phyloP scores from a whole-genome alignment of 2,797 vertebrate species.

The Delichon dasypus region DNA sequence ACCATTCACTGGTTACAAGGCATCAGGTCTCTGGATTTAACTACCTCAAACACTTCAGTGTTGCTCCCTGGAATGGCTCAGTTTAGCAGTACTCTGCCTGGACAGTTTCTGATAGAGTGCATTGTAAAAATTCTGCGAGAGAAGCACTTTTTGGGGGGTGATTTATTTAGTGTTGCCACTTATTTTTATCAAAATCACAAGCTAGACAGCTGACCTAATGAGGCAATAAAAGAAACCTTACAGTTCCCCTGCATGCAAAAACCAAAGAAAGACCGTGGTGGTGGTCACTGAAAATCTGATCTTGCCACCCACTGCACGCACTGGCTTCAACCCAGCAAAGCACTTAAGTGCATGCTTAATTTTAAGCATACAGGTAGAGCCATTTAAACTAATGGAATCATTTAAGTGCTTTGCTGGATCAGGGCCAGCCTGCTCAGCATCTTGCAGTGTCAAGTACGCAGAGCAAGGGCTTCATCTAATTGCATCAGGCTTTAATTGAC shows the following conservation, averaged over 20 bases:
- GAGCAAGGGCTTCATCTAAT: slow-evolving; percentile 45
- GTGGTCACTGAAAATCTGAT: neutral
- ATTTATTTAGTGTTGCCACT: neutral
- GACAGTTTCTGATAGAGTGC: neutral
- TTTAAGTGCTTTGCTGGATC: slow-evolving; percentile 54
- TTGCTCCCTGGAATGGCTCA: neutral
- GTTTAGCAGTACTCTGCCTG: neutral
- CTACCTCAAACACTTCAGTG: neutral
- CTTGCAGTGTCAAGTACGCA: neutral
- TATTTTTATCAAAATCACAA: neutral
- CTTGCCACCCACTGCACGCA: neutral
- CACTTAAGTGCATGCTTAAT: slow-evolving; percentile 43
- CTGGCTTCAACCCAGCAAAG: slow-evolving; percentile 48
- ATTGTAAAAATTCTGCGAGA: neutral
- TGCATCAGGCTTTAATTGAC: slow-evolving; percentile 52
- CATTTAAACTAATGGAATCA: slow-evolving; percentile 56
- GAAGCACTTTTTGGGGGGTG: neutral
- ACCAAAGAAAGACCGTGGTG: neutral
- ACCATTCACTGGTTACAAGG: neutral
- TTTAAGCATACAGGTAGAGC: slow-evolving; percentile 49
- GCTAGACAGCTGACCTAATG: neutral
- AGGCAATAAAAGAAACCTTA: neutral
- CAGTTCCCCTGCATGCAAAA: neutral
- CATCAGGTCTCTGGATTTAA: neutral
- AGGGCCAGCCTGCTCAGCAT: slow-evolving; percentile 50